These are phyloP conservation scores for Calephelis virginiensis DNA, from an alignment of 1,140 invertebrate genomes.

Conservation along the genomic window DNA sequence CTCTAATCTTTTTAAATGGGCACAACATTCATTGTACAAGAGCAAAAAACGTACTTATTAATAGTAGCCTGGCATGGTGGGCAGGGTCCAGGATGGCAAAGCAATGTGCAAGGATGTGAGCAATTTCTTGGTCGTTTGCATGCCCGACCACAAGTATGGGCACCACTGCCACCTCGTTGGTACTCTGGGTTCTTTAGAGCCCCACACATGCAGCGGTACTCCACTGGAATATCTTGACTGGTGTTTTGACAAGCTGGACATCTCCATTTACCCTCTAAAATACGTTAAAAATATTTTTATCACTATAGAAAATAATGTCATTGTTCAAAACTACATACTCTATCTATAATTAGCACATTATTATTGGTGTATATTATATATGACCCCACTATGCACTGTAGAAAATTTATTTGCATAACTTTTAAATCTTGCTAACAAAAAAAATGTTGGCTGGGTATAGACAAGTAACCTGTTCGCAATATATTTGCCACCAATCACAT, in stretches of 20 bases:
- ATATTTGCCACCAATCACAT: too few relatives aligned
- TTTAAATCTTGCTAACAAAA: too few relatives aligned
- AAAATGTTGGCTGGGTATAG: too few relatives aligned
- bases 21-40: not conserved
- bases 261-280: constrained; percentile 89
- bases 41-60: constrained; percentile 47
- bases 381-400: too few relatives aligned
- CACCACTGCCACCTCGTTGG: constrained; percentile 83
- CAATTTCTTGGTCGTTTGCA: constrained; percentile 87
- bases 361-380: too few relatives aligned
- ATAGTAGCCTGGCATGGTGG: constrained; percentile 87
- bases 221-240: constrained; percentile 81
- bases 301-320: not conserved
- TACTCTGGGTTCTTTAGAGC: constrained; percentile 86
- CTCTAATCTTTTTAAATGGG: too few relatives aligned
- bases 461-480: too few relatives aligned
- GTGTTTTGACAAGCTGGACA: constrained; percentile 95
- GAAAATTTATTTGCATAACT: too few relatives aligned
- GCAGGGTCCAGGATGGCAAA: constrained; percentile 95
- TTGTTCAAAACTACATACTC: not conserved
- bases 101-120: constrained; percentile 89
- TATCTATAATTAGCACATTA: too few relatives aligned
- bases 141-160: constrained; percentile 93
- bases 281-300: not conserved
- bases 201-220: constrained; percentile 92